Conservation (phyloP, 2,113 vertebrate genomes). For the Jaculus jaculus region DNA sequence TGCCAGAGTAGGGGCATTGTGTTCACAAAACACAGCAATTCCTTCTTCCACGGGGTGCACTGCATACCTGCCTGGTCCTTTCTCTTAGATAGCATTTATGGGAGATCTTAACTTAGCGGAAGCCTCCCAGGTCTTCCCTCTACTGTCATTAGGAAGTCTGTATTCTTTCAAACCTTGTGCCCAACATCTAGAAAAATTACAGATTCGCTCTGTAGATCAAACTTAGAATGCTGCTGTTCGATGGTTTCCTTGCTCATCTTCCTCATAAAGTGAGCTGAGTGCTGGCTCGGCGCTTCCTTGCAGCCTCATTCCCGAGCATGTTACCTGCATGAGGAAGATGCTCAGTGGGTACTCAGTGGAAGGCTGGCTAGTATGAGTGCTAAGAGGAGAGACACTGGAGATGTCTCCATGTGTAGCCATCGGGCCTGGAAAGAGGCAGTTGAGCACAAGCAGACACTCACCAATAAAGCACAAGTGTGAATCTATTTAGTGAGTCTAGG, state of each 20-base stretch:
- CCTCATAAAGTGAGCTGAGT: not conserved
- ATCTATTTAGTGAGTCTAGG: not conserved
- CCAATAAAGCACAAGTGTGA: not conserved
- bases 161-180: not conserved
- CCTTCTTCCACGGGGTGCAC: not conserved
- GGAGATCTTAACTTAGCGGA: not conserved
- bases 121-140: not conserved
- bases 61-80: not conserved
- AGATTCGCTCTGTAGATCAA: not conserved
- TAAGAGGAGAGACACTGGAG: not conserved
- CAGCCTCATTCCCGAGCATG: too few species aligned
- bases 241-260: not conserved
- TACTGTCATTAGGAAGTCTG: not conserved
- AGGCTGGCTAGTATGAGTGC: not conserved
- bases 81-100: not conserved
- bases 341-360: not conserved
- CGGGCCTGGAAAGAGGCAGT: not conserved
- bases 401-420: not conserved
- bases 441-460: not conserved
- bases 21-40: not conserved
- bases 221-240: not conserved
- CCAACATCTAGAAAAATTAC: not conserved
- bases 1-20: not conserved
- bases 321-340: not conserved
- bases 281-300: not conserved